Base-by-base conservation (phyloP, 2,113 vertebrate genomes). In the Mirza zaza region DNA sequence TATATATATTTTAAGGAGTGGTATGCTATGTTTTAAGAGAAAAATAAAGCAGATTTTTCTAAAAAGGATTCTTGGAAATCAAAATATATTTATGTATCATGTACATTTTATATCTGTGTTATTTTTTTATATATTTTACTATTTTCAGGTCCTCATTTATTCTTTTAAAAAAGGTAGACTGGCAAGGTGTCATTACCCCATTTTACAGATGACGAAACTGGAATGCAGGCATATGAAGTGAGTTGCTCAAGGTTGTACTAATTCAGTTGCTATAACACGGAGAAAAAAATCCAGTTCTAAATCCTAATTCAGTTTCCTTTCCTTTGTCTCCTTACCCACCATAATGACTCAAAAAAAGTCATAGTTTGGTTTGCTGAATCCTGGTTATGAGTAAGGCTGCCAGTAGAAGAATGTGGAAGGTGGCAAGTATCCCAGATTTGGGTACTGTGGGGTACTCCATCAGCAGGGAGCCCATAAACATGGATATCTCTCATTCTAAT, bases 401-500 rank as follows among this genome's bases (percentile, higher is more conserved):
- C 15, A 52, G 25, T 3, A 63, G 25, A 5, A 73, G 42, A 84
- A 79, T n/a, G 10, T 7, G 0, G 90, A 80, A 82, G 12, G 27
- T 77, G 32, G 45, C 12, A 20, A 23, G 34, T 50, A 25, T 48
- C 50, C 61, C 15, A 59, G 77, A 65, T 23, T 76, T 57, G 2
- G 34, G 81, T 29, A 39, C 42, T 29, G 6, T 11, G 42, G 7
- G 39, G 25, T 6, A 3, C n/a, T 17, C 6, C 0, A 2, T 67
- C 81, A 77, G 57, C 68, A 81, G 20, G 17, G 15, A 45, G 15
- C 34, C 45, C 8, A 1, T 18, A 59, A 42, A 80, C 18, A 0
- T 45, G 39, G 27, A 25, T 71, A 45, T 84, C 91, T 90, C 79
- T 65, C 87, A 73, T 17, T 52, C 52, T 61, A 45, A 94, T 95